Conservation (phyloP, 2,888 invertebrate species). For the Oscheius myriophilus region DNA sequence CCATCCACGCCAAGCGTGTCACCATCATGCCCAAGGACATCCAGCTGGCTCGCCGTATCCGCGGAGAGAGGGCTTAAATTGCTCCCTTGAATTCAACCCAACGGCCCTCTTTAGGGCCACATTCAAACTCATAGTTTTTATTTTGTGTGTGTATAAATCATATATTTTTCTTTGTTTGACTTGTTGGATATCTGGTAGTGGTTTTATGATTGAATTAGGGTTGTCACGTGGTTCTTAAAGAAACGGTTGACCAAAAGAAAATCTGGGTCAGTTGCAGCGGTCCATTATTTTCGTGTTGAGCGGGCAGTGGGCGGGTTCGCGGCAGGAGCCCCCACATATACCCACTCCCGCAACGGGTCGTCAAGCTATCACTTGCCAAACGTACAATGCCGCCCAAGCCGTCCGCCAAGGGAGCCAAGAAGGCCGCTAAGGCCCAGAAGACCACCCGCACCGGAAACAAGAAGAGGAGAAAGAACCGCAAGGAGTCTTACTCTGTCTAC, state of each 20-base stretch:
- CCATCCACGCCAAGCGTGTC: slow-evolving; percentile 94
- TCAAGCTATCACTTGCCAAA: no score
- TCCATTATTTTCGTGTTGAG: no score
- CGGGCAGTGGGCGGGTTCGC: no score
- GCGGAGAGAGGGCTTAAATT: slow-evolving; percentile 75
- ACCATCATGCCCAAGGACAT: slow-evolving; percentile 98
- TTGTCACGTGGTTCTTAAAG: no score
- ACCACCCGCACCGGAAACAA: slow-evolving; percentile 66
- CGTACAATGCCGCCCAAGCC: slow-evolving; percentile 57
- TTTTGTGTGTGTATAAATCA: neutral
- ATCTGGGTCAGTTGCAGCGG: no score
- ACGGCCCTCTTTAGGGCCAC: slow-evolving; percentile 65
- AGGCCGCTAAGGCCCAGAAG: slow-evolving; percentile 65
- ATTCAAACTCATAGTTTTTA: slow-evolving; percentile 11
- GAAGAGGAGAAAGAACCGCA: slow-evolving; percentile 67
- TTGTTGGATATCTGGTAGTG: no score
- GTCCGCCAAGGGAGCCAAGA: slow-evolving; percentile 70
- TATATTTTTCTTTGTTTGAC: neutral
- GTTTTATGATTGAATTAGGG: no score
- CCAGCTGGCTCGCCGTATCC: slow-evolving; percentile 92
- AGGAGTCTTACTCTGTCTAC: slow-evolving; percentile 72
- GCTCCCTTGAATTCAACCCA: slow-evolving; percentile 41
- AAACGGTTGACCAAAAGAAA: no score
- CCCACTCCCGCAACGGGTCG: no score
- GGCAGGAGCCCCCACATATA: no score